Percentiles rank a stretch among this genome's conserved stretches.
Evolutionary conservation across 2,113 vertebrate genomes (phyloP).

Genomic region (Blennius ocellaris): DNA sequence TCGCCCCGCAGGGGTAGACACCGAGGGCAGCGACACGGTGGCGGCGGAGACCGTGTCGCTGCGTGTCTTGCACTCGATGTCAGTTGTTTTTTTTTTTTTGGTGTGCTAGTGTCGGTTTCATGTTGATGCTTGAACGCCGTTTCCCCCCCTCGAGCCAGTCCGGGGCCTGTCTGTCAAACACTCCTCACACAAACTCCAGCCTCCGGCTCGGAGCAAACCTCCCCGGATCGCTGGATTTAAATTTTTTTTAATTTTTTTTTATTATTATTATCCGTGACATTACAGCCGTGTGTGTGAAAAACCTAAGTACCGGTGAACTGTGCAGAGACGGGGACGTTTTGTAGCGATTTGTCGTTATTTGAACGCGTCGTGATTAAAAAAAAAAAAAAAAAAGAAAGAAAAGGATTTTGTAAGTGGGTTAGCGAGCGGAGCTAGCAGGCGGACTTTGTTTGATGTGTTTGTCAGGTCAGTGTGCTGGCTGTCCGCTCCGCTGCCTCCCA

Average conservation of each 20-base stretch:
- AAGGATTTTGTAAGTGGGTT: constrained; percentile 52
- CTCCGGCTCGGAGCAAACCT: too few relatives aligned
- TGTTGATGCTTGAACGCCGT: constrained; percentile 19
- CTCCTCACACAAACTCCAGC: constrained; percentile 3
- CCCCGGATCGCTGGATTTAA: too few relatives aligned
- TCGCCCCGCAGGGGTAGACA: background rate
- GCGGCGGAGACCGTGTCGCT: too few relatives aligned
- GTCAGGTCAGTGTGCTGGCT: constrained; percentile 70
- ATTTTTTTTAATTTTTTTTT: too few relatives aligned
- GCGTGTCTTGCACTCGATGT: background rate
- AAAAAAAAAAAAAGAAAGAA: too few relatives aligned
- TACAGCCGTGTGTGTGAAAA: background rate
- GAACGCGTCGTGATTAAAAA: background rate
- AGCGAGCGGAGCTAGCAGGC: constrained; percentile 40
- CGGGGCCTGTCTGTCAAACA: constrained; percentile 69
- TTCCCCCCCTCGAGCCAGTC: constrained; percentile 31
- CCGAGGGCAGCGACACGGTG: background rate
- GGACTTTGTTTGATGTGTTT: constrained; percentile 81
- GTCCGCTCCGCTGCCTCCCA: constrained; percentile 55
- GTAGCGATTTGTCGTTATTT: background rate
- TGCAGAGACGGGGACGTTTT: background rate
- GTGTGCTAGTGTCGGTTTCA: constrained; percentile 1
- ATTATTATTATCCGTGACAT: too few relatives aligned
- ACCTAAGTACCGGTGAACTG: accelerated
- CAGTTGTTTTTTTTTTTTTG: background rate